Evolutionary conservation across 2,797 vertebrate genomes (phyloP), one percentile per base, ranked within the genome.

Genomic region (Hypotaenidia okinawae): DNA sequence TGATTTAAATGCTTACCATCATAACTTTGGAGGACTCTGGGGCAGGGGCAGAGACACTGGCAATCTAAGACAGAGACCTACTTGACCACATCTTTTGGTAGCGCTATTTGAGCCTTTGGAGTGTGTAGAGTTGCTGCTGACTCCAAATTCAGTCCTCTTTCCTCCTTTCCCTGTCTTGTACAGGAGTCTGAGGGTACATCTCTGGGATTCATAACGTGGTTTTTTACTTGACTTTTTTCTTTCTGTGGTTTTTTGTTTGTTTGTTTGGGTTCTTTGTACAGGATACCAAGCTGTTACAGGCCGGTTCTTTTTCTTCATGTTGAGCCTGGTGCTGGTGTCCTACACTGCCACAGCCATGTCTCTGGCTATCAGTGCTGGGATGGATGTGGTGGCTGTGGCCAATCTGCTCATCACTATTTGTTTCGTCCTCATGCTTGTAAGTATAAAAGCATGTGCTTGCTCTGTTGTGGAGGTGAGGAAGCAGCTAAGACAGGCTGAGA

Each of bases 341-440:
- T 97, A 97, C 81, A 94, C 97, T 30, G 93, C 97, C 55, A 97
- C 97, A 1, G 93, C 97, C 76, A 97, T 97, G 97, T 94, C 97
- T 67, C 87, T 97, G 67, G 97, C 97, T 35, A 96, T 97, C 84
- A 96, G 97, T 47, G 97, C 97, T 90, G 97, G 97, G 39, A 97
- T 97, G 97, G 93, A 97, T 49, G 95, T 97, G 35, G 94, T 97
- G 15, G 96, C 96, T 55, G 94, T 97, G 72, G 97, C 97, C 3
- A 97, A 97, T 52, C 90, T 97, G 47, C 47, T 97, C 30, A 97
- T 97, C 92, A 97, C 96, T 3, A 84, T 97, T 83, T 96, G 96
- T 91, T 97, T 97, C 87, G 96, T 97, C 43, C 89, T 97, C 84
- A 97, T 97, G 97, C 94, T 97, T 80, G 97, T 97, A 92, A 95